A percentile compares a stretch with the other conserved stretches of the same genome.
These are phyloP conservation scores for Caretta caretta DNA, from an alignment of 2,113 vertebrate genomes.

Conservation along the genomic window DNA sequence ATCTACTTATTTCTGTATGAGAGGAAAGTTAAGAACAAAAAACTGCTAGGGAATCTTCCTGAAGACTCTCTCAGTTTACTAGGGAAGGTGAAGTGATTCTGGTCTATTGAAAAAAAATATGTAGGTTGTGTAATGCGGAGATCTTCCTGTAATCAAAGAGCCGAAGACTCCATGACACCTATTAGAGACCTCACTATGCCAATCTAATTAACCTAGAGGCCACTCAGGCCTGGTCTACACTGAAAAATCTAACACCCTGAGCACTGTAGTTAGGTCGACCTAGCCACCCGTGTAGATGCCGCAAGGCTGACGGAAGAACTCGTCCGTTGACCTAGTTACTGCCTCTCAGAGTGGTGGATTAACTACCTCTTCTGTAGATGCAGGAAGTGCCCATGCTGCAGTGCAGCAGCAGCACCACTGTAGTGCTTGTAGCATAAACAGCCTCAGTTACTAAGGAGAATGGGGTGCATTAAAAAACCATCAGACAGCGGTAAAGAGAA, in stretches of 20 bases:
- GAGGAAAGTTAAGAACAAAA: background rate
- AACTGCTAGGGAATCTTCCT: background rate
- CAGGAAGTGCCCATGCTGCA: background rate
- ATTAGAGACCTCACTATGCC: background rate
- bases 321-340: background rate
- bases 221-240: background rate
- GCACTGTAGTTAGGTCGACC: background rate
- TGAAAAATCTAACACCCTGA: background rate
- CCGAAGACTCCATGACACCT: background rate
- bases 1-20: background rate
- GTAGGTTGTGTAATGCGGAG: background rate
- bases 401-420: background rate
- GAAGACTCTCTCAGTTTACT: background rate
- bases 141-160: background rate
- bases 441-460: background rate
- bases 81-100: background rate
- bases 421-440: too few species aligned
- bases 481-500: background rate
- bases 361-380: background rate
- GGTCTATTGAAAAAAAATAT: background rate
- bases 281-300: background rate
- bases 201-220: background rate
- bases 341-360: background rate
- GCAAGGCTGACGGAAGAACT: background rate
- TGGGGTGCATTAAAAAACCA: background rate